Evolutionary conservation across 1,140 invertebrate genomes (phyloP).

Genomic region (Frieseomelitta varia): DNA sequence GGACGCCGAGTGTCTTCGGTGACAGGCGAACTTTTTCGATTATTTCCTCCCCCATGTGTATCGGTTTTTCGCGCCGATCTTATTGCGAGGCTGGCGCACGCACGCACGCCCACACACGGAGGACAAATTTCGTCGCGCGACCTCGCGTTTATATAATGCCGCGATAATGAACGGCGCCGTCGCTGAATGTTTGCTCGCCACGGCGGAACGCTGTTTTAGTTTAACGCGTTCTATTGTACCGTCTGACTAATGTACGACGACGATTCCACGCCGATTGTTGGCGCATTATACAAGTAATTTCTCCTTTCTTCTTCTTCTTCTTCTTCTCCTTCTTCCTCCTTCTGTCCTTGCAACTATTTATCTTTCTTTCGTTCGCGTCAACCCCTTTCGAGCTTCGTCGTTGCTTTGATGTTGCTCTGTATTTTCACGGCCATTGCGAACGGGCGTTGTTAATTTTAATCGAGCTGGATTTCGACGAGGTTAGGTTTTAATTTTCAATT

Average conservation of each 20-base stretch:
- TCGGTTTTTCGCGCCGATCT: not conserved
- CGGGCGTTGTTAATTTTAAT: too few species aligned
- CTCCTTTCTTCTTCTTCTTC: too few species aligned
- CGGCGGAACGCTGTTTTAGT: not conserved
- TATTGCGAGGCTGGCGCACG: not conserved
- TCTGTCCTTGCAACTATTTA: too few species aligned
- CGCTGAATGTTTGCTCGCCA: not conserved
- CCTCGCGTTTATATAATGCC: not conserved
- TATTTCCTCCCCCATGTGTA: conserved; percentile 13
- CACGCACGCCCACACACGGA: too few species aligned
- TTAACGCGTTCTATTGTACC: not conserved
- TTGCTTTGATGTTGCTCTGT: too few species aligned
- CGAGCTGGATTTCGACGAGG: too few species aligned
- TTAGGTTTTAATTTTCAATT: too few species aligned
- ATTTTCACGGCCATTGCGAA: too few species aligned
- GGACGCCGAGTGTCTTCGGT: conserved; percentile 35
- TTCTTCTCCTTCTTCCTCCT: too few species aligned
- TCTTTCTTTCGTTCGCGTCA: too few species aligned
- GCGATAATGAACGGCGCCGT: not conserved
- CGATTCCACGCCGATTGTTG: not conserved
- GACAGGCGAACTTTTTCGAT: conserved; percentile 55
- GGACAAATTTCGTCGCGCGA: not conserved
- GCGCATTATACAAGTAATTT: too few species aligned
- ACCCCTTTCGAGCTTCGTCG: too few species aligned
- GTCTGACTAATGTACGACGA: not conserved